Evolutionary conservation across 2,888 invertebrate species (phyloP), one percentile per base, ranked within the genome.

Genomic region (Dryocosmus kuriphilus): DNA sequence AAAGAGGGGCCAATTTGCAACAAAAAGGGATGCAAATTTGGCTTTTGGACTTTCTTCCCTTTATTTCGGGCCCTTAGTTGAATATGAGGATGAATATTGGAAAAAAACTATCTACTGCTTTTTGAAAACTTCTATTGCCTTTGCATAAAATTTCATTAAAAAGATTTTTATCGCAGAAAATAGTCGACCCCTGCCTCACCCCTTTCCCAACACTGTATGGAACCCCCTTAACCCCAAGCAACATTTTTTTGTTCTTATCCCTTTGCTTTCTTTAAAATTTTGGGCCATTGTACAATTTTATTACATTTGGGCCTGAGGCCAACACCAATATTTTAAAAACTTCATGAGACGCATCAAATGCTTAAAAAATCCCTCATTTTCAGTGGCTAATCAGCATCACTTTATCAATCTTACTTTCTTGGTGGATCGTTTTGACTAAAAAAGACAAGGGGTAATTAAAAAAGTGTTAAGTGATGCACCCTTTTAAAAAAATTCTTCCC

Each of bases 241-340:
- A 24, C 65, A 65, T 11, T 38, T n/a, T 65, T 7, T 65, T 22
- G 41, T 41, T 6, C 65, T 41, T 46, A 35, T 67, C 22, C 75
- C 71, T 7, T 24, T 38, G 11, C 32, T 65, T 5, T 75, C 57
- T 19, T 30, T 55, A 5, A n/a, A 57, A 9, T 57, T n/a, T 63
- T n/a, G 75, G 78, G 5, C 75, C 75, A 14, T 55, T 78, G 19
- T 67, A 75, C 60, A 55, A 78, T 11, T 78, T 46, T 57, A 74
- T 65, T 75, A 78, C 78, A 4, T 65, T 75, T 2, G 16, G 78
- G 57, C 57, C 41, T 11, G 78, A 78, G 27, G 65, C 75, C 4
- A 75, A 57, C 75, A 78, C 35, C 78, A 78, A 65, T 75, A 22
- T 63, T 78, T 67, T 14, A 75, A 74, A 32, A 60, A 75, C 16